A percentile compares a stretch with the other conserved stretches of the same genome.
These are phyloP conservation scores for Cyanistes caeruleus DNA, from an alignment of 2,113 vertebrate species.

Conservation along the genomic window DNA sequence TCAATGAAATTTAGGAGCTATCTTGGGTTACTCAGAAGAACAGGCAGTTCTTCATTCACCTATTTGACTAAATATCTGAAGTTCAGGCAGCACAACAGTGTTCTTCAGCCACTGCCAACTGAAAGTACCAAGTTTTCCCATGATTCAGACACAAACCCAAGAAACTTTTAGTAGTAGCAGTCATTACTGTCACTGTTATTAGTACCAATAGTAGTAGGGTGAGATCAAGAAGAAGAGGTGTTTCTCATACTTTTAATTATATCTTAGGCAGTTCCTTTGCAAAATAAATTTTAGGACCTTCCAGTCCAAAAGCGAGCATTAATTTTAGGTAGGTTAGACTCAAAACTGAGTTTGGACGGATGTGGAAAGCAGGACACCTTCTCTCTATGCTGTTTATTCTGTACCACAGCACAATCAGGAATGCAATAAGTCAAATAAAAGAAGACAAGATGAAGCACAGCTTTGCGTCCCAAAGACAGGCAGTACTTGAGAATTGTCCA, in stretches of 20 bases:
- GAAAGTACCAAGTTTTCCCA: background rate
- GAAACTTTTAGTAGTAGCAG: background rate
- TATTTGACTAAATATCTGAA: background rate
- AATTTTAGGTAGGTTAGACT: background rate
- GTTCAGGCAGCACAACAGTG: background rate
- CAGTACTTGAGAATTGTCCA: background rate
- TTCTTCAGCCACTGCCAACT: background rate
- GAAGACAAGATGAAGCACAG: background rate
- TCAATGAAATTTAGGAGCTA: background rate
- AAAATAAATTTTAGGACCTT: background rate
- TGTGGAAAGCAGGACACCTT: background rate
- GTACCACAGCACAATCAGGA: background rate
- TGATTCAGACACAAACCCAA: background rate
- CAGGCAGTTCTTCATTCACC: accelerated
- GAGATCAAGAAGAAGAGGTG: background rate
- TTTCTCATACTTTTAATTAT: background rate
- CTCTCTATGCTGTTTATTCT: background rate
- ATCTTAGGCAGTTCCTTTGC: background rate
- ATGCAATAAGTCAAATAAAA: background rate
- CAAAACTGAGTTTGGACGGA: background rate
- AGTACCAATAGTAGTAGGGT: background rate
- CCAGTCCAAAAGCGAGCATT: background rate
- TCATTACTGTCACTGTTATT: background rate
- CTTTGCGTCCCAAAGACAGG: background rate
- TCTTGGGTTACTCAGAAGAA: background rate